Percentiles rank a stretch among this genome's conserved stretches.
phyloP scores from a whole-genome alignment of 1,140 invertebrate species.

The Aphelenchoides fujianensis region DNA sequence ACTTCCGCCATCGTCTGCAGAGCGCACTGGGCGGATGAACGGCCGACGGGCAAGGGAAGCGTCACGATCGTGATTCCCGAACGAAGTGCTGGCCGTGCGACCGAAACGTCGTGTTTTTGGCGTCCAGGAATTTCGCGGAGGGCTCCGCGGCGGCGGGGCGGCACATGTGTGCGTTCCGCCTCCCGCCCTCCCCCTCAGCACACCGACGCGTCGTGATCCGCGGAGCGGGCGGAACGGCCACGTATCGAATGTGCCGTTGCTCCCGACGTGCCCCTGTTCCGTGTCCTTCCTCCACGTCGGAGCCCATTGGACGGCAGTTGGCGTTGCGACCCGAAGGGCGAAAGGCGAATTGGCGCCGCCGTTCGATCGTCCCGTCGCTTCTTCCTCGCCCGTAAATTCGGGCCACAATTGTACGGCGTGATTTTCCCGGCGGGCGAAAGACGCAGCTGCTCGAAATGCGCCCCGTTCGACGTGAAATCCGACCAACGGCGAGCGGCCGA shows the following conservation, averaged over 20 bases:
- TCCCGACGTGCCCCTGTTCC: not conserved
- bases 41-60: not conserved
- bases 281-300: not conserved
- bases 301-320: not conserved
- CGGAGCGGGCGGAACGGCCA: not conserved
- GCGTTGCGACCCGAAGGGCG: not conserved
- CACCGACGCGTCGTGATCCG: not conserved
- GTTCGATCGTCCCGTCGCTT: not conserved
- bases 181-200: not conserved
- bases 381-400: not conserved
- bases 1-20: slow-evolving; percentile 1
- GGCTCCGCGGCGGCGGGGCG: not conserved
- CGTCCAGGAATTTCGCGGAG: not conserved
- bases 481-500: not conserved
- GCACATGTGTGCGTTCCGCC: not conserved
- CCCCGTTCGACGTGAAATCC: not conserved
- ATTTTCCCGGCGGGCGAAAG: not conserved
- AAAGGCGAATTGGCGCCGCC: not conserved
- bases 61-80: not conserved
- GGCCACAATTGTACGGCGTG: not conserved
- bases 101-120: not conserved
- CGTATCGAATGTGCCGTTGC: not conserved
- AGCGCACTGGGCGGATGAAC: not conserved
- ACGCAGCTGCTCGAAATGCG: not conserved
- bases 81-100: not conserved